Evolutionary conservation across 1,140 invertebrate genomes (phyloP), one percentile per base, ranked within the genome.

Genomic region (Oreohelix idahoensis): DNA sequence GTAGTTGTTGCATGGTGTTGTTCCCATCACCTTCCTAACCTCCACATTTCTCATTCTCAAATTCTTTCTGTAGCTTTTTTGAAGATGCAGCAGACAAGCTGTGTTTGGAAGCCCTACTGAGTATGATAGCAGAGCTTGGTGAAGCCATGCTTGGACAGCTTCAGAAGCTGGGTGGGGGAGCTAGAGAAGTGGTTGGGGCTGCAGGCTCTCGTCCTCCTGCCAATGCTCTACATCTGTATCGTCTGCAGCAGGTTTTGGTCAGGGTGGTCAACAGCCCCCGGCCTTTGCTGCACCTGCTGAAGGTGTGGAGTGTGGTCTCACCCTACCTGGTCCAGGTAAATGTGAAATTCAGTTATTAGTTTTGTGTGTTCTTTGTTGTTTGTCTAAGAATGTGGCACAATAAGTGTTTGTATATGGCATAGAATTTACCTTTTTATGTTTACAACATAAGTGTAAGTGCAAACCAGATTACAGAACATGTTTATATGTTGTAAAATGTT

Each of bases 261-360:
- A 96, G 96, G 87, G 96, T 97, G 77, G 95, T 97, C 0, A 94
- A 96, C 84, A 97, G 96, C 86, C 96, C 96, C 0, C 92, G 97
- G 13, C 97, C 97, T 0, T 92, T 98, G 38, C 95, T 98, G 71
- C 97, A 98, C 89, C 95, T 97, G 32, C 96, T 98, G 95, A 95
- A 95, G 86, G 94, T 96, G 23, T 98, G 97, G 97, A 96, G 96
- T 80, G 96, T 97, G 2, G 95, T 97, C 10, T 96, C 96, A 5
- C 96, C 96, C 0, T 97, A 98, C 93, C 95, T 98, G 83, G 97
- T 98, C 95, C 96, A 98, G 94, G 95, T 66, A 23, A 66, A 23
- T 66, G 29, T 66, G n/a, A 13, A 32, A 10, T 66, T 20, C 20
- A 5, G 20, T 20, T 58, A 45, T 5, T 45, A 45, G 42, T 8